Evolutionary conservation across 2,113 vertebrate species (phyloP).

Genomic region (Callipepla squamata): DNA sequence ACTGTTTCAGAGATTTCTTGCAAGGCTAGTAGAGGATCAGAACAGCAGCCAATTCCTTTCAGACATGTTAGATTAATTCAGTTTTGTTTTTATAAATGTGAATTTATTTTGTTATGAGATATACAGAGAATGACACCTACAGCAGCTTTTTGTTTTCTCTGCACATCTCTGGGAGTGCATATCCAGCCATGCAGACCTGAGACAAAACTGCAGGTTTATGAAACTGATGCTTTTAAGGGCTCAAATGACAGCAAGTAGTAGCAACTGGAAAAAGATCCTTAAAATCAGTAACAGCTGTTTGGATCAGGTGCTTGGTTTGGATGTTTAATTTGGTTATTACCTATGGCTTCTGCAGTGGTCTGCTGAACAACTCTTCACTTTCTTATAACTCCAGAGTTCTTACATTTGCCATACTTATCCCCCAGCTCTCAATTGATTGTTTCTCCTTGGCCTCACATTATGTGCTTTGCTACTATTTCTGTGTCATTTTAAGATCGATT

Average conservation of each 20-base stretch:
- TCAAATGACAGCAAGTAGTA: background rate
- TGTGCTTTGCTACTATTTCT: background rate
- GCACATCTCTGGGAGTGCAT: background rate
- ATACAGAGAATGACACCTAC: background rate
- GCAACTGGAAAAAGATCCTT: background rate
- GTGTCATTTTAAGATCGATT: background rate
- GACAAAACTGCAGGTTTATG: background rate
- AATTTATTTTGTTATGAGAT: background rate
- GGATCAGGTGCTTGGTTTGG: background rate
- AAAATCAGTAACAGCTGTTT: background rate
- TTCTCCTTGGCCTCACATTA: background rate
- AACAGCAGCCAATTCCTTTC: background rate
- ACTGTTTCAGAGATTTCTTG: background rate
- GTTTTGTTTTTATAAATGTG: background rate
- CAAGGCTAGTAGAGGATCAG: background rate
- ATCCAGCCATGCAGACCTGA: background rate
- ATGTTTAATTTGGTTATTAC: background rate
- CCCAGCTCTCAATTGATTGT: background rate
- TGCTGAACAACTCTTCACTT: background rate
- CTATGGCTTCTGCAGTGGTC: background rate
- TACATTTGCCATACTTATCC: background rate
- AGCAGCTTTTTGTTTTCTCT: background rate
- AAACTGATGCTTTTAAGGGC: background rate
- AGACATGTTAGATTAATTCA: background rate
- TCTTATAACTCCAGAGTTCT: background rate